Evolutionary conservation across 2,888 invertebrate genomes (phyloP), one percentile per base, ranked within the genome.

Genomic region (Sphaerophoria taeniata): DNA sequence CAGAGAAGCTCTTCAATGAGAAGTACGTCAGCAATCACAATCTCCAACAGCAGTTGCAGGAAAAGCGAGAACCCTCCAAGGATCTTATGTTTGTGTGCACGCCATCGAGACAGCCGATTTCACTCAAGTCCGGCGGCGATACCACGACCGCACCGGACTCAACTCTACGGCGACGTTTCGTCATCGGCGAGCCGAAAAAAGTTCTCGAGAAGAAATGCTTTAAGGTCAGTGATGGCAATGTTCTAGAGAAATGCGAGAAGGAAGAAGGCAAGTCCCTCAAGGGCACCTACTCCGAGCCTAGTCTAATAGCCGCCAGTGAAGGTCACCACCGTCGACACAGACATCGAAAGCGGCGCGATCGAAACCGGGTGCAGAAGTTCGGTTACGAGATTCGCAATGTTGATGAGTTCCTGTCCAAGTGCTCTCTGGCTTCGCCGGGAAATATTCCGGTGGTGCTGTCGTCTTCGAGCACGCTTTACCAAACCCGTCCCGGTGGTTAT

Each of bases 361-460:
- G 92, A 11, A 90, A 90, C 88, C 91, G 91, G 0, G 88, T 89
- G 6, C 92, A 91, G 74, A 90, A 91, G 43, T 96, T 96, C 88
- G 96, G 96, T 65, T 96, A 97, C 89, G 96, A 96, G 88, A 96
- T 97, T 61, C 94, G 94, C 83, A 96, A 97, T 91, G 94, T 97
- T 83, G 96, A 96, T 90, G 95, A 95, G 83, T 96, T 96, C 90
- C 93, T 97, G 67, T 94, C 95, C 6, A 95, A 96, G 94, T 96
- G 97, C 7, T 95, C 96, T 9, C 94, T 97, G 87, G 95, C 96
- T 82, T 94, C 95, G 36, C 97, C 97, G 0, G 97, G 96, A 56
- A 97, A 97, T 91, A 96, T 97, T 86, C 97, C 97, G 2, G 96
- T 97, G 39, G 97, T 97, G 4, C 92, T 97, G 79, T 95, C 96